These are phyloP conservation scores for Halocaridina rubra DNA, from an alignment of 2,888 invertebrate genomes.

Conservation along the genomic window DNA sequence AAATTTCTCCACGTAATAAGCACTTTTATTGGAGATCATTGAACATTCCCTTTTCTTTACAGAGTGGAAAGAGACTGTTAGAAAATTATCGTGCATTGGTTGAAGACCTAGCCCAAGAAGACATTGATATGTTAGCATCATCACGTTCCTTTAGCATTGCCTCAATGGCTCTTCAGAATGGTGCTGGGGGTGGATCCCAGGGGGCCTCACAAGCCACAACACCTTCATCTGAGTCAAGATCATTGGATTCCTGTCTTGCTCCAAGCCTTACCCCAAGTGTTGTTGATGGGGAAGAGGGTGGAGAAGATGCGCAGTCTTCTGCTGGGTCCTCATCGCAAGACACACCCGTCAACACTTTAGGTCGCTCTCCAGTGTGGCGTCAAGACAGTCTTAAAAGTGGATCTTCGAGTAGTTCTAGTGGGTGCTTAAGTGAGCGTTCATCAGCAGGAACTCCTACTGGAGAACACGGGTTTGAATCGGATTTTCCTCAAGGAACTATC, in stretches of 20 bases:
- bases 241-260: conserved; percentile 63
- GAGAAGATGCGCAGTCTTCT: conserved; percentile 49
- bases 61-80: conserved; percentile 74
- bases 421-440: conserved; percentile 75
- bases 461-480: conserved; percentile 72
- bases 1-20: too few species aligned
- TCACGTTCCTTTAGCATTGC: conserved; percentile 88
- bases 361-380: conserved; percentile 60
- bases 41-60: conserved; percentile 59
- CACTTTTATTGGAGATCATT: too few species aligned
- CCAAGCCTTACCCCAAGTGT: conserved; percentile 54
- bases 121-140: conserved; percentile 83
- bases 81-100: conserved; percentile 87
- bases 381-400: conserved; percentile 50
- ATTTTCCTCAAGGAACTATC: conserved; percentile 78
- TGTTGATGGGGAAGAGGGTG: conserved; percentile 56
- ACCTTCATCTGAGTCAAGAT: conserved; percentile 63
- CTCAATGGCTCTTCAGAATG: conserved; percentile 71
- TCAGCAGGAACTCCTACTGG: conserved; percentile 59
- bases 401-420: conserved; percentile 76
- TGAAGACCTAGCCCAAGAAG: conserved; percentile 86
- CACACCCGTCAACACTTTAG: conserved; percentile 65
- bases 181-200: conserved; percentile 57
- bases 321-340: conserved; percentile 61
- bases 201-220: conserved; percentile 62